phyloP scores from a whole-genome alignment of 2,888 invertebrate genomes.

The Anoplius nigerrimus region DNA sequence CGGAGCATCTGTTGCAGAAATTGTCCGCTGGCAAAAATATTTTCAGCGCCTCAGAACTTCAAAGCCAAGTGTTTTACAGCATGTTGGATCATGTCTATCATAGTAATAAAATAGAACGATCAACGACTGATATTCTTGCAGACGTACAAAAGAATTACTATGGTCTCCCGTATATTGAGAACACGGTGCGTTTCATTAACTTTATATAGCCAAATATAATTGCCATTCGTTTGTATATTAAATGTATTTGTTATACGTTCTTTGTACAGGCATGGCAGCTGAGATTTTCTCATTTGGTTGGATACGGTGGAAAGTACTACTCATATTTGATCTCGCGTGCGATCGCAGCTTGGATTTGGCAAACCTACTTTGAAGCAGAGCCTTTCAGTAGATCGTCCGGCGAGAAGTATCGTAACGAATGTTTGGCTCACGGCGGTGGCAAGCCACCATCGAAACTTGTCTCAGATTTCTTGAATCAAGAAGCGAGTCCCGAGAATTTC shows the following conservation, averaged over 20 bases:
- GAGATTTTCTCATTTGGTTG: slow-evolving; percentile 96
- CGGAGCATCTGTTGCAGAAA: slow-evolving; percentile 86
- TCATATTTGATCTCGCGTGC: slow-evolving; percentile 97
- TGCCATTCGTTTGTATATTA: background rate
- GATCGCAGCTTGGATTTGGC: slow-evolving; percentile 95
- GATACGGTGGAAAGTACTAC: slow-evolving; percentile 99
- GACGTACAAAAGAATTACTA: slow-evolving; percentile 89
- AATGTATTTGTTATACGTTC: background rate
- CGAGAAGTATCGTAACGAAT: slow-evolving; percentile 84
- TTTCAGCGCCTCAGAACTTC: slow-evolving; percentile 92
- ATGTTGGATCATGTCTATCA: slow-evolving; percentile 95
- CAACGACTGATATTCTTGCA: slow-evolving; percentile 82
- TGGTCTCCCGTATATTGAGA: slow-evolving; percentile 88
- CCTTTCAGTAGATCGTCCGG: slow-evolving; percentile 88
- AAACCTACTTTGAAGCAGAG: slow-evolving; percentile 86
- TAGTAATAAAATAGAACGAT: slow-evolving; percentile 76
- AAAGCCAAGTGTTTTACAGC: slow-evolving; percentile 94
- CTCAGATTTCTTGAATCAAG: slow-evolving; percentile 85
- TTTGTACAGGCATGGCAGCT: slow-evolving; percentile 90
- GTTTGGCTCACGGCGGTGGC: slow-evolving; percentile 92
- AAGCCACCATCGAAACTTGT: slow-evolving; percentile 87
- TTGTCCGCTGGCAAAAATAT: slow-evolving; percentile 90
- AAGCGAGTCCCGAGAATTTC: slow-evolving; percentile 86
- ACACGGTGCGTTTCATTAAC: slow-evolving; percentile 80
- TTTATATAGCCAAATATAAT: background rate